Conservation (phyloP, 2,888 invertebrate genomes). For the Drosophila yooni region DNA sequence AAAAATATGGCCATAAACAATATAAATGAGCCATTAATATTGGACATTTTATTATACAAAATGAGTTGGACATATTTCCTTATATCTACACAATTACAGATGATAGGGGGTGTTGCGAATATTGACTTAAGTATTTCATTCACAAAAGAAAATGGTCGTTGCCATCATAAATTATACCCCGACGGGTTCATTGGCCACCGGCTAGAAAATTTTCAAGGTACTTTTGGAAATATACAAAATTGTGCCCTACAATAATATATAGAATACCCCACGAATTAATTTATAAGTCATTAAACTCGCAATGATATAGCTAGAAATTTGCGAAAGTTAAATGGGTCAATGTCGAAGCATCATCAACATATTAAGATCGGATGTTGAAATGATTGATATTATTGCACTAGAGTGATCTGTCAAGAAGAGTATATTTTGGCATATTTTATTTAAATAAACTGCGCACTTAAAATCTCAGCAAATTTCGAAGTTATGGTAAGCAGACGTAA, state of each 20-base stretch:
- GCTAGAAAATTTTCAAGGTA: slow-evolving; percentile 23
- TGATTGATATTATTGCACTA: slow-evolving; percentile 7
- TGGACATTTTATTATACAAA: too few relatives aligned
- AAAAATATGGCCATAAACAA: neutral
- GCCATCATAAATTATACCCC: neutral
- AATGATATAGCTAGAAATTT: slow-evolving; percentile 36
- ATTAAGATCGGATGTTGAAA: slow-evolving; percentile 54
- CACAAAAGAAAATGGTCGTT: neutral
- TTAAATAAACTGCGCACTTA: neutral
- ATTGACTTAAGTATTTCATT: neutral
- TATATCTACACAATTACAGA: neutral
- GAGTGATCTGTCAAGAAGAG: neutral
- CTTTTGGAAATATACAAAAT: slow-evolving; percentile 11
- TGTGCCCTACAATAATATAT: slow-evolving; percentile 7
- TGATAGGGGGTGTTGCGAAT: neutral
- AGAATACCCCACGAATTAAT: slow-evolving; percentile 5
- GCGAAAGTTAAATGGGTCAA: slow-evolving; percentile 66
- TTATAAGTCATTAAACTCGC: slow-evolving; percentile 61
- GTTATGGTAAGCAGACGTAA: slow-evolving; percentile 6
- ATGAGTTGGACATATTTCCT: neutral
- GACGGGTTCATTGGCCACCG: slow-evolving; percentile 33
- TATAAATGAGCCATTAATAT: neutral
- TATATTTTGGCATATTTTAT: neutral
- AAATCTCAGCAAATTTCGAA: neutral
- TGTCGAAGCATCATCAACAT: slow-evolving; percentile 37